Evolutionary conservation across 1,140 invertebrate species (phyloP).

Genomic region (Nylanderia fulva): DNA sequence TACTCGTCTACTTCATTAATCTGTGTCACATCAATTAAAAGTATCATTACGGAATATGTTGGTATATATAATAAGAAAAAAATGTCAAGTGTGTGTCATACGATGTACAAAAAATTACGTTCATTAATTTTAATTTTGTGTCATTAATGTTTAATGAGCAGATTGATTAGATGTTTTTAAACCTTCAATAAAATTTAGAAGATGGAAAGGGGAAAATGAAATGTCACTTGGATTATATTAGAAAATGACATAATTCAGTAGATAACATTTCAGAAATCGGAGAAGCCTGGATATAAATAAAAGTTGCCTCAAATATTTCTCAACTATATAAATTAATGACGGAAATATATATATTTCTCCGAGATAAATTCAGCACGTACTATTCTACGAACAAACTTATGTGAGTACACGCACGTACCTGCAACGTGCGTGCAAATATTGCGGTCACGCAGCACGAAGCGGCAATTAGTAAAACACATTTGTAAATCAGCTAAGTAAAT

Average conservation of each 20-base stretch:
- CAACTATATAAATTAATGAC: not conserved
- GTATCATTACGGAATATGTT: not conserved
- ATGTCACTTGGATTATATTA: not conserved
- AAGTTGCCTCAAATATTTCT: not conserved
- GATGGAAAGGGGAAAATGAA: not conserved
- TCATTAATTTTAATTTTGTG: constrained; percentile 1
- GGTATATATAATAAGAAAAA: not conserved
- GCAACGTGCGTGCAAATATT: constrained; percentile 61
- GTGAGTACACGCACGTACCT: constrained; percentile 2
- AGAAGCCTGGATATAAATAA: not conserved
- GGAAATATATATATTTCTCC: not conserved
- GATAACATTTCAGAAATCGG: not conserved
- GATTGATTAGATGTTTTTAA: not conserved
- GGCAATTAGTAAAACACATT: constrained; percentile 51
- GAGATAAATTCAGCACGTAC: constrained; percentile 46
- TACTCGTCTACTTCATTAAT: not conserved
- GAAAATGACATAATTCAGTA: not conserved
- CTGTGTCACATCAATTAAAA: constrained; percentile 8
- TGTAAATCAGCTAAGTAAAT: constrained; percentile 57
- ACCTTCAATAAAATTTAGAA: not conserved
- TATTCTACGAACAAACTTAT: constrained; percentile 19
- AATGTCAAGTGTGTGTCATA: not conserved
- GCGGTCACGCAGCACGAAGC: constrained; percentile 36
- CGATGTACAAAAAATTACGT: not conserved
- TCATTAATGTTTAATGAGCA: not conserved